Evolutionary conservation across 2,797 vertebrate species (phyloP).

Genomic region (Mastacembelus armatus): DNA sequence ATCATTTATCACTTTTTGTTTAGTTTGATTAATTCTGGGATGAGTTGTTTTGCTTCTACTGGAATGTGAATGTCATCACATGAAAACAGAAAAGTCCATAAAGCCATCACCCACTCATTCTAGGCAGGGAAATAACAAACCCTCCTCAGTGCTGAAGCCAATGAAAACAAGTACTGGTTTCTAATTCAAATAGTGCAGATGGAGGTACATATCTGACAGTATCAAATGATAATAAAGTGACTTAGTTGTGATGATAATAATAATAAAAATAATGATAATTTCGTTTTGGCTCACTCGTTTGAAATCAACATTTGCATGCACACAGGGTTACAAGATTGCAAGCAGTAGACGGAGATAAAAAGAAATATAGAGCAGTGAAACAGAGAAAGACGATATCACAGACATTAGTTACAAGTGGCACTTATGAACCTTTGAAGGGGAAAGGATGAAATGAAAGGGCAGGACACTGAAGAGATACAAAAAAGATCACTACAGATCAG

Average conservation of each 20-base stretch:
- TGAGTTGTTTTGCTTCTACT: constrained; percentile 40
- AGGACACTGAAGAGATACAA: constrained; percentile 30
- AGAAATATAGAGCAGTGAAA: constrained; percentile 36
- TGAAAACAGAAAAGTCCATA: constrained; percentile 53
- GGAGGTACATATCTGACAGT: not conserved
- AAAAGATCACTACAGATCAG: constrained; percentile 23
- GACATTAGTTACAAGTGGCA: constrained; percentile 49
- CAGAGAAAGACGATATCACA: constrained; percentile 26
- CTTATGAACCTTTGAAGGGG: constrained; percentile 19
- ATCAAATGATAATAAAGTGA: constrained; percentile 9
- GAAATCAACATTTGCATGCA: constrained; percentile 46
- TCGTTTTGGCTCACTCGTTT: constrained; percentile 22
- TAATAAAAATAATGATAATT: no score
- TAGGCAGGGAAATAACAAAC: constrained; percentile 55
- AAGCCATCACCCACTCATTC: constrained; percentile 59
- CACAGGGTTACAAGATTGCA: constrained; percentile 5
- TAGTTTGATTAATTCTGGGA: not conserved
- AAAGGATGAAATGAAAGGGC: constrained; percentile 63
- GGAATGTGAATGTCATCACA: constrained; percentile 49
- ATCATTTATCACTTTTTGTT: constrained; percentile 2
- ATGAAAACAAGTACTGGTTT: constrained; percentile 50
- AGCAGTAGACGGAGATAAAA: no score
- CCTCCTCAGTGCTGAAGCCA: constrained; percentile 49
- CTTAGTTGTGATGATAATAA: no score
- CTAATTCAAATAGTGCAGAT: constrained; percentile 29